Base-by-base conservation (phyloP, 1,140 invertebrate genomes). In the Pogonomyrmex californicus region DNA sequence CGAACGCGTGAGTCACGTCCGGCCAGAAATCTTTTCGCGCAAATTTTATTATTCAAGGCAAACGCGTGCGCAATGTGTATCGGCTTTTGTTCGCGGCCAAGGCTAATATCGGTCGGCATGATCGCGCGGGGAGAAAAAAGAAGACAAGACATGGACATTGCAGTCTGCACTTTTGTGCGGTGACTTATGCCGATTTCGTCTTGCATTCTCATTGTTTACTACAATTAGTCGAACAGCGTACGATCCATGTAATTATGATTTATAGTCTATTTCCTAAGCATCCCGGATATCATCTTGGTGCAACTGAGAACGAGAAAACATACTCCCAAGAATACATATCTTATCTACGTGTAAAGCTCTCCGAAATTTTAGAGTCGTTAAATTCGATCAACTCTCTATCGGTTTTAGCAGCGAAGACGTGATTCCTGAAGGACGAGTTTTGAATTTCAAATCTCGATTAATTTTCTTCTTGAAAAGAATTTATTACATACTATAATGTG, bases 21-120 rank as follows among this genome's bases (percentile, higher is more conserved):
- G 79, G 63, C 9, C 14, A 41, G 49, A 68, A 44, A 62, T 73
- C 54, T 83, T 73, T 38, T 71, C 38, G 66, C 51, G 33, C 54
- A 54, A 83, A 83, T 73, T 83, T 73, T 83, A 83, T 83, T 83
- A 83, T 83, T 60, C 68, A 75, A 83, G 54, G 79, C 79, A 33
- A 83, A 75, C 56, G 54, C 68, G 41, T 60, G 68, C 41, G n/a
- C 30, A 56, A 38, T 33, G 68, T 82, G 17, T 60, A 38, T 73
- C 66, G 51, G 54, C 41, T 73, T 83, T 83, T 73, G 79, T 83
- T 38, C 54, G 79, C 56, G n/a, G 68, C 68, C 79, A 83, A 83
- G 79, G 68, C 54, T 83, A 44, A 60, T 49, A 60, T 73, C 54
- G n/a, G n/a, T 65, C 41, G 49, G 14, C 38, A 23, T 30, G 65